Base-by-base conservation (phyloP, 2,797 vertebrate genomes). In the Rhinophrynus dorsalis region DNA sequence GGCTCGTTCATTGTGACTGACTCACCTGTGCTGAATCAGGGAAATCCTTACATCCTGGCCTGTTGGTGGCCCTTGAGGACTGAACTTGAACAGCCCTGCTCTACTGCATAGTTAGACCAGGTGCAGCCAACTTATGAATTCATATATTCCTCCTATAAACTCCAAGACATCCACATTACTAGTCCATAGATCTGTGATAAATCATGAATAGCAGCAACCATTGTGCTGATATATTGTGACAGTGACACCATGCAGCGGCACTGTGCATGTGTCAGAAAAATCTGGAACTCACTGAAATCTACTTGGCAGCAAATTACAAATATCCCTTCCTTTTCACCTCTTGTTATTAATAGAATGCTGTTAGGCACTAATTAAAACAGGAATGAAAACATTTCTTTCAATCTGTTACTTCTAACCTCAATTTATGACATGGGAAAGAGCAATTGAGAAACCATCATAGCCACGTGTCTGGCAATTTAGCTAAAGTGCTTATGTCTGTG, bases 321-420 rank as follows among this genome's bases (percentile, higher is more conserved):
- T 45, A 45, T 45, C 40, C 57, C 21, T 56, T 48, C 32, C 11
- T 47, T n/a, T 30, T 63, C 26, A 29, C 20, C 26, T 57, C 23
- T 35, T n/a, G 20, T 38, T 33, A 48, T 40, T 71, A 56, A 63
- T 56, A 48, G 21, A 40, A 71, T 56, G 40, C 59, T 63, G 50
- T 48, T 57, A 29, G 51, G 40, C 50, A 63, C 51, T 48, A 71
- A 71, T 71, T 63, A 71, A 37, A 63, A 56, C 59, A 63, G 51
- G 56, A 48, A 56, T 38, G 59, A 30, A 56, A 70, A 63, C 40
- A 70, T 57, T 63, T 48, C 30, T 38, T 61, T 38, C 68, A 63
- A 55, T 71, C 68, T 71, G 58, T 63, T 71, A 63, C 33, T 57
- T 56, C 51, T 57, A 37, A 57, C 40, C 68, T 63, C 59, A 40